Conservation (phyloP, 2,888 invertebrate species). For the Brachyopa scutellaris region DNA sequence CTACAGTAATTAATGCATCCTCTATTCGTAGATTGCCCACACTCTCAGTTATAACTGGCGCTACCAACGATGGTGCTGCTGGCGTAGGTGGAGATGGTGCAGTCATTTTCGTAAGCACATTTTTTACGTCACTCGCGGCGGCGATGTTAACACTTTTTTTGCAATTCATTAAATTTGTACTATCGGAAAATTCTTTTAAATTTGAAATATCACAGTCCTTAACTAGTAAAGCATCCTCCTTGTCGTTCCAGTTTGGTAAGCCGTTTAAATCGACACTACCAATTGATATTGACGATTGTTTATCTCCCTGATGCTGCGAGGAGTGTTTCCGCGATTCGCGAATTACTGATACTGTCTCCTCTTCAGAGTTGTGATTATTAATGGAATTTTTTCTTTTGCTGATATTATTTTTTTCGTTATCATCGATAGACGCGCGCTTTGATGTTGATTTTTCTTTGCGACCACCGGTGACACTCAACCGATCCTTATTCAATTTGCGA, state of each 20-base stretch:
- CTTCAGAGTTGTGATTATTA: slow-evolving; percentile 52
- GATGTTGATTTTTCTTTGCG: slow-evolving; percentile 58
- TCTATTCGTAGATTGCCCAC: slow-evolving; percentile 83
- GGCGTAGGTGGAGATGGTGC: slow-evolving; percentile 16
- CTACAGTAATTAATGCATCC: slow-evolving; percentile 75
- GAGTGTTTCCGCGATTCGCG: slow-evolving; percentile 47
- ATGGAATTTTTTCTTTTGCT: slow-evolving; percentile 52
- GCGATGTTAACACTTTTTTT: slow-evolving; percentile 44
- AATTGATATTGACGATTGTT: slow-evolving; percentile 1
- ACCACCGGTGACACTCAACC: slow-evolving; percentile 18
- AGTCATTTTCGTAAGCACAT: slow-evolving; percentile 58
- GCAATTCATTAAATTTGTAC: slow-evolving; percentile 72
- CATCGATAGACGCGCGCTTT: slow-evolving; percentile 45
- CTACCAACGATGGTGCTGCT: not conserved
- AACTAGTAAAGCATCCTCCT: slow-evolving; percentile 63
- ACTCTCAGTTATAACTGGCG: slow-evolving; percentile 76
- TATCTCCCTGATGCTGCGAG: slow-evolving; percentile 18
- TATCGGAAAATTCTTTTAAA: slow-evolving; percentile 63
- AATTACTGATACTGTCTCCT: slow-evolving; percentile 32
- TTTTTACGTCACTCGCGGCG: slow-evolving; percentile 67
- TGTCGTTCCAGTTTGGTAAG: slow-evolving; percentile 42
- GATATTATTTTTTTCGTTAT: slow-evolving; percentile 28
- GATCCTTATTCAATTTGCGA: slow-evolving; percentile 63
- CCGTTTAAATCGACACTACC: slow-evolving; percentile 43
- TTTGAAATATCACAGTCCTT: slow-evolving; percentile 72